A percentile compares a stretch with the other conserved stretches of the same genome.
Evolutionary conservation across 2,888 invertebrate species (phyloP).

Genomic region (Meliscaeva auricollis): DNA sequence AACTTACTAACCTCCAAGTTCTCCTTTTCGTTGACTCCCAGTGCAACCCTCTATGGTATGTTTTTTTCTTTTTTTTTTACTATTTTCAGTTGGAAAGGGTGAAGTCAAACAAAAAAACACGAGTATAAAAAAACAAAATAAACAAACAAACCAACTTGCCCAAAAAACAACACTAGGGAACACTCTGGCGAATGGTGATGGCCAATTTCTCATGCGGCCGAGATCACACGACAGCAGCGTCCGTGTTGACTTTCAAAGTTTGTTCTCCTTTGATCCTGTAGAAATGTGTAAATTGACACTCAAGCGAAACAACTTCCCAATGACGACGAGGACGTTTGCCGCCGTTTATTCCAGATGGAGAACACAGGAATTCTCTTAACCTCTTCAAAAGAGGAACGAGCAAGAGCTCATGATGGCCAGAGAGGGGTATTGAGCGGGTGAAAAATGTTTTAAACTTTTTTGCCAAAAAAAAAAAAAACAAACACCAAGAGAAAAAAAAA

Average conservation of each 20-base stretch:
- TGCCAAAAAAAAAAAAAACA: constrained; percentile 7
- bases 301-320: constrained; percentile 62
- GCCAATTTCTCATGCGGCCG: constrained; percentile 70
- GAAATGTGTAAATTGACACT: constrained; percentile 74
- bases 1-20: constrained; percentile 64
- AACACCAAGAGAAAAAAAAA: constrained; percentile 13
- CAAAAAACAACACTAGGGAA: constrained; percentile 57
- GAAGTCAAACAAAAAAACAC: constrained; percentile 6
- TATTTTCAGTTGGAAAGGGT: constrained; percentile 6
- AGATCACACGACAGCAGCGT: constrained; percentile 66
- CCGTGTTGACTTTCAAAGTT: constrained; percentile 74
- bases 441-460: constrained; percentile 63
- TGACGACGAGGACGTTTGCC: constrained; percentile 61
- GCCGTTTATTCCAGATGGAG: constrained; percentile 70
- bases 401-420: not conserved
- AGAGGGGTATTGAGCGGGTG: not conserved
- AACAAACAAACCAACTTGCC: constrained; percentile 30
- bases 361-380: constrained; percentile 39
- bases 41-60: not conserved
- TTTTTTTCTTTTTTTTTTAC: not conserved
- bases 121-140: constrained; percentile 6
- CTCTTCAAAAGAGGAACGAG: constrained; percentile 7
- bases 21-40: constrained; percentile 18
- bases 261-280: constrained; percentile 69
- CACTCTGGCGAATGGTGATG: constrained; percentile 62